These are phyloP conservation scores for Teinopalpus imperialis DNA, from an alignment of 2,888 invertebrate genomes.

Conservation along the genomic window DNA sequence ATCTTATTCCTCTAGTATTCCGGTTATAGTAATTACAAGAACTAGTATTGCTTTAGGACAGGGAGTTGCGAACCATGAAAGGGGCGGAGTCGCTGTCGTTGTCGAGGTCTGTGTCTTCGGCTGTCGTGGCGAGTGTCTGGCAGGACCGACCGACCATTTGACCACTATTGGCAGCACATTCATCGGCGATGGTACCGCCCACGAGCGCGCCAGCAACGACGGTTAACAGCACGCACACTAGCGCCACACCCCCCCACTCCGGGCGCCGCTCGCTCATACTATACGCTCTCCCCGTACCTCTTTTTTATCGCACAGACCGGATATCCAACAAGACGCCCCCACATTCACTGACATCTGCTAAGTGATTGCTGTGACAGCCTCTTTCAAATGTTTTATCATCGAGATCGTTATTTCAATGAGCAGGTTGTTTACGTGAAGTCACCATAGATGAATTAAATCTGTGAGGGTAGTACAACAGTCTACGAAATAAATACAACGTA, in stretches of 20 bases:
- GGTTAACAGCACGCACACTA: constrained; percentile 10
- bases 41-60: too few species aligned
- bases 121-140: background rate
- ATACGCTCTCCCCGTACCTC: background rate
- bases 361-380: constrained; percentile 17
- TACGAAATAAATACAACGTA: too few species aligned
- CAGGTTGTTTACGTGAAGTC: too few species aligned
- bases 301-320: background rate
- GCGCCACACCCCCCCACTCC: background rate
- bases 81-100: constrained; percentile 47
- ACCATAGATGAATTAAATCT: too few species aligned
- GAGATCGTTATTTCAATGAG: constrained; percentile 4
- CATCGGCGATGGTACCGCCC: constrained; percentile 27
- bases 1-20: too few species aligned
- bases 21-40: too few species aligned
- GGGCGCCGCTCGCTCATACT: constrained; percentile 3
- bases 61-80: constrained; percentile 55
- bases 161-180: background rate
- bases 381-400: constrained; percentile 18
- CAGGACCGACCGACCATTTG: background rate
- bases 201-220: background rate
- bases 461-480: too few species aligned
- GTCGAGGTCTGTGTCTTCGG: constrained; percentile 37
- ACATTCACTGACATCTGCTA: constrained; percentile 8
- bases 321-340: background rate